Evolutionary conservation across 2,888 invertebrate genomes (phyloP), one percentile per base, ranked within the genome.

Genomic region (Orthosia cruda): DNA sequence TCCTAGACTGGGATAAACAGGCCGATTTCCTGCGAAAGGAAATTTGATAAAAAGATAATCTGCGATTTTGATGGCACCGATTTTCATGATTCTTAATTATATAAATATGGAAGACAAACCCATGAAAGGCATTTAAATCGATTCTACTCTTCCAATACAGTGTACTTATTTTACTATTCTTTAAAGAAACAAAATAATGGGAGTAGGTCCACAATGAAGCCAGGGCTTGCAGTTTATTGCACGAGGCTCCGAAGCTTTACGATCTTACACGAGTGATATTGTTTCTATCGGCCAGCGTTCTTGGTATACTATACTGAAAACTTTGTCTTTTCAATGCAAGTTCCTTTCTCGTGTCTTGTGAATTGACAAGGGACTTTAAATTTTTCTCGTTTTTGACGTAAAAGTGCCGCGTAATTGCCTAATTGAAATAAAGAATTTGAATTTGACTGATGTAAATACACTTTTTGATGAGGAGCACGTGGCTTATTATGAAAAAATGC

Each of bases 221-320:
- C 13, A 18, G 52, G 40, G 40, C 50, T 80, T 47, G 57, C 64
- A 61, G 54, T 81, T 74, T 74, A 74, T 81, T 74, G 64, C 54
- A 65, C 50, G 16, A 23, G 47, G 80, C 57, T 63, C n/a, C 49
- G 59, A 47, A 52, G 16, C 32, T 74, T 55, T 77, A 77, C 74
- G 63, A 26, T 50, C 23, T 52, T 58, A 72, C 54, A 45, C 20
- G 13, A 74, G n/a, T 26, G 23, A 65, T 65, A 65, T 55, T 74
- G 45, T 81, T 61, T 32, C n/a, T 45, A 54, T 80, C 12, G 45
- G 26, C 23, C 18, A 54, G 47, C 23, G 40, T 80, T 63, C 52
- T 73, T 64, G 16, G 47, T 59, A 15, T 73, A 59, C 47, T 64
- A 23, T n/a, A 32, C 9, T 12, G 11, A 13, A 54, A 54, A 20